phyloP scores from a whole-genome alignment of 2,888 invertebrate species.

The Sarcophaga carnaria region DNA sequence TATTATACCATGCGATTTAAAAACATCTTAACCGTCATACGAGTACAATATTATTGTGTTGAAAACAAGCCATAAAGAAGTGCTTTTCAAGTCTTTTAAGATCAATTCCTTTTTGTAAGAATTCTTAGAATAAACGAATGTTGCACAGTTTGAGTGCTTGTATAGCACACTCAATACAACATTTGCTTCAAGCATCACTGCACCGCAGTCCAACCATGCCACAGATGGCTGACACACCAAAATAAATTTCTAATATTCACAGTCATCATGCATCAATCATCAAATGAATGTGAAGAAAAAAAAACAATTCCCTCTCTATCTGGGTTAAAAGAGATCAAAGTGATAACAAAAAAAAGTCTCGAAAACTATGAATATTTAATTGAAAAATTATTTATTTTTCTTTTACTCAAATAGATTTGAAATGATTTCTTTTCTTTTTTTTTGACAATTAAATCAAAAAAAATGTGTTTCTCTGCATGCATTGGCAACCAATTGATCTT shows the following conservation, averaged over 20 bases:
- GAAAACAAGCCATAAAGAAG: too few species aligned
- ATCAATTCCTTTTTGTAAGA: too few species aligned
- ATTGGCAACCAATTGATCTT: constrained; percentile 64
- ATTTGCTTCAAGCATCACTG: background rate
- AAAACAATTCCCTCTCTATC: constrained; percentile 22
- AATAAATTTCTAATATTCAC: constrained; percentile 33
- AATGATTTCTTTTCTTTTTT: background rate
- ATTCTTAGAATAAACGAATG: too few species aligned
- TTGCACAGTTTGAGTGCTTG: background rate
- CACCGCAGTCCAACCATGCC: background rate
- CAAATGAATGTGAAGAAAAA: constrained; percentile 14
- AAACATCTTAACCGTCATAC: too few species aligned
- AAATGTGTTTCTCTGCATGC: constrained; percentile 33
- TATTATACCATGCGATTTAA: too few species aligned
- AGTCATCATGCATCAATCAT: constrained; percentile 65
- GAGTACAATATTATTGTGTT: too few species aligned
- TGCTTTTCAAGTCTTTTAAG: too few species aligned
- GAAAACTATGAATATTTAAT: constrained; percentile 54
- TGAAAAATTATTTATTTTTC: constrained; percentile 39
- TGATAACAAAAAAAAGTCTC: constrained; percentile 35
- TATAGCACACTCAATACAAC: background rate
- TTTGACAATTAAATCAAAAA: background rate
- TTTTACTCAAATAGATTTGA: background rate
- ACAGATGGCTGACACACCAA: background rate
- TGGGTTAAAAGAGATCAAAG: constrained; percentile 65